Evolutionary conservation across 1,140 invertebrate species (phyloP).

Genomic region (Tribolium madens): DNA sequence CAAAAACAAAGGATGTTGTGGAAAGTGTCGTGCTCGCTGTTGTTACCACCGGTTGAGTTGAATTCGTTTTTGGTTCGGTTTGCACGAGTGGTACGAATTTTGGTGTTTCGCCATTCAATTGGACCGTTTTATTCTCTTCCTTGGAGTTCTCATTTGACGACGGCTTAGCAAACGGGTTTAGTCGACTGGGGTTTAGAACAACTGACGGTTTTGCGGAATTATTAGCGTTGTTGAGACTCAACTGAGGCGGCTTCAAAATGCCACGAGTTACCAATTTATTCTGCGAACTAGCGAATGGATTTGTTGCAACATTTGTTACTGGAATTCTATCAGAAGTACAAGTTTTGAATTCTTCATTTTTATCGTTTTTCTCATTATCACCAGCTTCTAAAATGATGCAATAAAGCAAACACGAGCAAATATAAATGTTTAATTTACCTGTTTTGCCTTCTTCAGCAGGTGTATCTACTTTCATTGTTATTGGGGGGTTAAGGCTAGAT

Average conservation of each 20-base stretch:
- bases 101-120: slow-evolving; percentile 58
- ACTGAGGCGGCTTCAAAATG: slow-evolving; percentile 58
- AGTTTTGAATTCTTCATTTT: slow-evolving; percentile 50
- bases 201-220: slow-evolving; percentile 33
- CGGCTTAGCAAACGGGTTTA: slow-evolving; percentile 60
- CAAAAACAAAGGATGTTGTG: slow-evolving; percentile 83
- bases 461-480: slow-evolving; percentile 62
- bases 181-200: slow-evolving; percentile 59
- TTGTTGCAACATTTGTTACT: slow-evolving; percentile 39
- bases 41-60: slow-evolving; percentile 6
- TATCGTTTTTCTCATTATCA: slow-evolving; percentile 53
- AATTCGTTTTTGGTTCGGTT: slow-evolving; percentile 49
- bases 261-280: slow-evolving; percentile 49
- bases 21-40: slow-evolving; percentile 45
- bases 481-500: slow-evolving; percentile 48
- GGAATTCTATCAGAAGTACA: slow-evolving; percentile 47
- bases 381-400: slow-evolving; percentile 51
- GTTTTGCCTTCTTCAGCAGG: slow-evolving; percentile 56
- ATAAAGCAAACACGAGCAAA: not conserved
- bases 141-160: slow-evolving; percentile 47
- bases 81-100: slow-evolving; percentile 63
- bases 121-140: slow-evolving; percentile 46
- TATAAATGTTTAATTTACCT: slow-evolving; percentile 46
- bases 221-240: slow-evolving; percentile 53
- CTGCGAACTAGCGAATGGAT: slow-evolving; percentile 48